A percentile compares a stretch with the other conserved stretches of the same genome.
phyloP scores from a whole-genome alignment of 2,113 vertebrate genomes.

The Malurus elegans region DNA sequence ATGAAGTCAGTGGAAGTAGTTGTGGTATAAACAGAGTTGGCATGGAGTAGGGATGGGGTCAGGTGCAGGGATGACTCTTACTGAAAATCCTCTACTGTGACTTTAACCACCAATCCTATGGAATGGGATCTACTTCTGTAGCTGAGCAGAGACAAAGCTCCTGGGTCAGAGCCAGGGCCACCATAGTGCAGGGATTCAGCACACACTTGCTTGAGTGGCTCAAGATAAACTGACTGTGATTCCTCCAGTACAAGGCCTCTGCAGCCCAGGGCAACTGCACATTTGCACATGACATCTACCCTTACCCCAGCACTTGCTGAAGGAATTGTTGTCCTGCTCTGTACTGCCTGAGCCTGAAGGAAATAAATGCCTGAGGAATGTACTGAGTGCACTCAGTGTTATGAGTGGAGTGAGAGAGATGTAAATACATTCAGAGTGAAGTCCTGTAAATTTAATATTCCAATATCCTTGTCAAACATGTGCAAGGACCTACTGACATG shows the following conservation, averaged over 20 bases:
- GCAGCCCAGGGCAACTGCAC: background rate
- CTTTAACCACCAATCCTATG: background rate
- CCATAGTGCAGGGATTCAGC: background rate
- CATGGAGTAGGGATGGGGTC: background rate
- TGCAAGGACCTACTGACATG: background rate
- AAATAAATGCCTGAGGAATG: background rate
- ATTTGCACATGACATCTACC: background rate
- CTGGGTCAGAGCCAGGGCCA: background rate
- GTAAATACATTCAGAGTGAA: background rate
- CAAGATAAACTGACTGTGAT: background rate
- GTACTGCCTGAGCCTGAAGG: background rate
- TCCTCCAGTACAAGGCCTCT: background rate
- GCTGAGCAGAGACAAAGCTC: background rate
- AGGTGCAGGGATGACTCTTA: background rate
- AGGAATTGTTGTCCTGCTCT: background rate
- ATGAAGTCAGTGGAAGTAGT: background rate
- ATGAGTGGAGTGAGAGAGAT: background rate
- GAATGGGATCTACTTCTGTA: background rate
- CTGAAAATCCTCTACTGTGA: background rate
- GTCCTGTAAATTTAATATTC: background rate
- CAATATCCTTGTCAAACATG: background rate
- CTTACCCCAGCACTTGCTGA: background rate
- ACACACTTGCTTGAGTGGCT: accelerated
- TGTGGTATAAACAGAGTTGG: background rate
- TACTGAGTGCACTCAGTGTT: background rate